Conservation (phyloP, 2,797 vertebrate genomes). For the Sebastes vulpes region DNA sequence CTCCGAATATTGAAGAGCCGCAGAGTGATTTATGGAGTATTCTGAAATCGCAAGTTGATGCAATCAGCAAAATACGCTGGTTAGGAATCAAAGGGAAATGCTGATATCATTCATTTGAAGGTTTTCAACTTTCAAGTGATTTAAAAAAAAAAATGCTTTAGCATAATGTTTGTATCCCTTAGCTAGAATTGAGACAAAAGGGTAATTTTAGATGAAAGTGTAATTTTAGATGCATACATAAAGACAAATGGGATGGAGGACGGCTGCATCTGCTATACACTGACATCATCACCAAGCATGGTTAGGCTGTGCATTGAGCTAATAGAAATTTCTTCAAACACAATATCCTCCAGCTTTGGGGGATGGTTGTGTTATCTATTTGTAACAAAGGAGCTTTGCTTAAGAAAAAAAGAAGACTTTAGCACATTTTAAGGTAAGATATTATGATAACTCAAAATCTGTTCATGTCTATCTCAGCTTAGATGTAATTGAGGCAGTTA, state of each 20-base stretch:
- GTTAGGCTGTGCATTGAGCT: conserved; percentile 15
- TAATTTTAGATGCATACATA: conserved; percentile 31
- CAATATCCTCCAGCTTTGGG: neutral
- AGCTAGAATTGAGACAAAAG: conserved; percentile 26
- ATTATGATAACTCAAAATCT: neutral
- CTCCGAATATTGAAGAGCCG: neutral
- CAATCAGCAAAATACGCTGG: conserved; percentile 42
- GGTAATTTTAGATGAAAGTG: conserved; percentile 43
- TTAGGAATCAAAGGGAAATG: conserved; percentile 18
- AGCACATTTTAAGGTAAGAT: neutral
- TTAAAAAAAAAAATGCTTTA: conserved; percentile 14
- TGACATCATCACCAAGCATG: conserved; percentile 19
- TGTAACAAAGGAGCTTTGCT: neutral
- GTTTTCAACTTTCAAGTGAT: conserved; percentile 25
- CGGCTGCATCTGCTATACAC: conserved; percentile 36
- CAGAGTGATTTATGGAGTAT: conserved; percentile 24
- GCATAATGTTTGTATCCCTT: conserved; percentile 12
- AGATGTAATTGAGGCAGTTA: conserved; percentile 11
- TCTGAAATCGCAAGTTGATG: conserved; percentile 19
- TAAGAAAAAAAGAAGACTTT: neutral
- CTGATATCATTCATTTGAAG: conserved; percentile 38
- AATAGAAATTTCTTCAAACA: conserved; percentile 22
- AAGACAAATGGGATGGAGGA: conserved; percentile 48
- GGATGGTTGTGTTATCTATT: neutral
- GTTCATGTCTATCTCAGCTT: neutral